A percentile compares a stretch with the other conserved stretches of the same genome.
Conservation (phyloP, 1,140 invertebrate genomes). For the Brachionus rubens region DNA sequence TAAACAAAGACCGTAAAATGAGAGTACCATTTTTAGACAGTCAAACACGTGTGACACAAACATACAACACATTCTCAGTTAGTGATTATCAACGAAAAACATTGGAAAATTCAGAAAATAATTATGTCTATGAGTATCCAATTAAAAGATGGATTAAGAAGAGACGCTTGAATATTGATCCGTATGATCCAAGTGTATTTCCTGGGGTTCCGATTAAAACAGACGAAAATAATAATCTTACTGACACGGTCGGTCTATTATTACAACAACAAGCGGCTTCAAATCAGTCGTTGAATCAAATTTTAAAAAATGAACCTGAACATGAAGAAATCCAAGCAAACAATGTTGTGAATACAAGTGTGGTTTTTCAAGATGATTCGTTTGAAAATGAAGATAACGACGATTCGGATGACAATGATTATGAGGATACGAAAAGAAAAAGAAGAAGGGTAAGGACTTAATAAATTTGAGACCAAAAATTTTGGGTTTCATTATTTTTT, state of each 20-base stretch:
- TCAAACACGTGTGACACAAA: slow-evolving; percentile 90
- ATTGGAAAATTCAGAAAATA: slow-evolving; percentile 69
- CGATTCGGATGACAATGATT: slow-evolving; percentile 84
- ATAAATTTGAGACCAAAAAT: too few species aligned
- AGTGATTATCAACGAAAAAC: neutral
- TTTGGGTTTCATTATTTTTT: neutral
- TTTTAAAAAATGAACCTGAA: neutral
- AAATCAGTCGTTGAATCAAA: neutral
- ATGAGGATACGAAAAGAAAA: slow-evolving; percentile 69
- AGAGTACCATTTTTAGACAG: slow-evolving; percentile 91
- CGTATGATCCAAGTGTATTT: neutral
- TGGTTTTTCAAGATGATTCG: neutral
- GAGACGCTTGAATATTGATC: neutral
- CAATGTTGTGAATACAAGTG: neutral
- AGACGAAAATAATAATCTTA: neutral
- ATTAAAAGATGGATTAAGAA: slow-evolving; percentile 73
- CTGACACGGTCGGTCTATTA: neutral
- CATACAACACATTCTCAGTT: slow-evolving; percentile 79
- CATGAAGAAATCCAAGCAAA: neutral
- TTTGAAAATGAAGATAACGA: slow-evolving; percentile 67
- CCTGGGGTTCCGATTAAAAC: neutral
- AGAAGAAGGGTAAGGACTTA: neutral
- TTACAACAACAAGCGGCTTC: neutral
- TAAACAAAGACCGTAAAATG: slow-evolving; percentile 84
- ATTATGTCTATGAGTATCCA: slow-evolving; percentile 79